A percentile compares a stretch with the other conserved stretches of the same genome.
Evolutionary conservation across 2,888 invertebrate species (phyloP).

Genomic region (Phyllotreta cruciferae): DNA sequence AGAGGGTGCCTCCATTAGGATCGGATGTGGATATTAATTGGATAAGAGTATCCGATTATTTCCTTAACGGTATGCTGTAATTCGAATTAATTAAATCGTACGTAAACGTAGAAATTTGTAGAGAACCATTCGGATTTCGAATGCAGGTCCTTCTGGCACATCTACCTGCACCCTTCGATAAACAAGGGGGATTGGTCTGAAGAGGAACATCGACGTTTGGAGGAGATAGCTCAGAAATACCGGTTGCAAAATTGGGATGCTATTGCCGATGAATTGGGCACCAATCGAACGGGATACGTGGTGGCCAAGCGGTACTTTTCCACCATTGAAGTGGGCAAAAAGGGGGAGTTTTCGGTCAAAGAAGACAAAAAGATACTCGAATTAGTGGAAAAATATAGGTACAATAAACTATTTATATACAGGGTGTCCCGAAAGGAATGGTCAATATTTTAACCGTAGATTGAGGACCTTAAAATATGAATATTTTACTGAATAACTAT

Average conservation of each 20-base stretch:
- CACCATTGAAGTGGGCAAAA: slow-evolving; percentile 55
- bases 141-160: slow-evolving; percentile 75
- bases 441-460: too few relatives aligned
- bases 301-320: slow-evolving; percentile 73
- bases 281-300: slow-evolving; percentile 71
- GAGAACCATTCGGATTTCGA: slow-evolving; percentile 69
- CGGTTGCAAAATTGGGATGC: slow-evolving; percentile 71
- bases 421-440: too few relatives aligned
- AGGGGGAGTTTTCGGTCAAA: slow-evolving; percentile 68
- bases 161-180: slow-evolving; percentile 72
- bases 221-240: slow-evolving; percentile 56
- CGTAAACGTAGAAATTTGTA: too few relatives aligned
- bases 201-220: slow-evolving; percentile 62
- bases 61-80: slow-evolving; percentile 50
- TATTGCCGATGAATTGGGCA: slow-evolving; percentile 66
- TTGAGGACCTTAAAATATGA: too few relatives aligned
- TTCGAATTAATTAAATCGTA: too few relatives aligned
- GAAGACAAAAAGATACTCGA: slow-evolving; percentile 73
- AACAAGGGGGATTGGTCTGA: slow-evolving; percentile 66
- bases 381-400: slow-evolving; percentile 68
- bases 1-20: slow-evolving; percentile 43
- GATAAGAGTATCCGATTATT: slow-evolving; percentile 62
- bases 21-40: slow-evolving; percentile 65
- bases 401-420: too few relatives aligned
- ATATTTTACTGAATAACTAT: too few relatives aligned